These are phyloP conservation scores for Tetraodon nigroviridis DNA, from an alignment of 2,113 vertebrate species.

Conservation along the genomic window DNA sequence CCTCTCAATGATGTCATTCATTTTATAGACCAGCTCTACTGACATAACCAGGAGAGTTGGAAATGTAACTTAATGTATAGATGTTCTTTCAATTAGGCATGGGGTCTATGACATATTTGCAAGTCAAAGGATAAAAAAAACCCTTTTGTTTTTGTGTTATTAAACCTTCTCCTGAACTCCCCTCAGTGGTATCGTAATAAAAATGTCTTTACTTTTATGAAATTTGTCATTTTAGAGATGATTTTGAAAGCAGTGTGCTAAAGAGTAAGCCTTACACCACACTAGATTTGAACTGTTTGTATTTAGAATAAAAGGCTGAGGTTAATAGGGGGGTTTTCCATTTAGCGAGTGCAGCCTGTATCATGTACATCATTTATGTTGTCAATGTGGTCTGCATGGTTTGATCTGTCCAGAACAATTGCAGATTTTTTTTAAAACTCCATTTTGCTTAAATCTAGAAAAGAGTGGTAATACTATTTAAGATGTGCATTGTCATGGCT, in stretches of 20 bases:
- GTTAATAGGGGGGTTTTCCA: background rate
- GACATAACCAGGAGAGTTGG: slow-evolving; percentile 14
- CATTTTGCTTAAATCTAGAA: too few relatives aligned
- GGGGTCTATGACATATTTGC: slow-evolving; percentile 6
- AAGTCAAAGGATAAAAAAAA: slow-evolving; percentile 8
- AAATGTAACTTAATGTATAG: slow-evolving; percentile 6
- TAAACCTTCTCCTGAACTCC: slow-evolving; percentile 19
- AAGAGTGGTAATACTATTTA: background rate
- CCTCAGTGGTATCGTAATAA: slow-evolving; percentile 15
- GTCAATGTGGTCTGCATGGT: too few relatives aligned
- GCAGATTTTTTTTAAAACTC: too few relatives aligned
- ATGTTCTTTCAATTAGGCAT: slow-evolving; percentile 15
- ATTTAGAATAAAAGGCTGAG: background rate
- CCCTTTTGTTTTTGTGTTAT: slow-evolving; percentile 12
- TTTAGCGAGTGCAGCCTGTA: slow-evolving; percentile 1
- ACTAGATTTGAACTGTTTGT: slow-evolving; percentile 6
- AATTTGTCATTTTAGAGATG: slow-evolving; percentile 25
- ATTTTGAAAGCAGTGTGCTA: slow-evolving; percentile 5
- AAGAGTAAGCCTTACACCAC: slow-evolving; percentile 7
- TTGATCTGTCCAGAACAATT: too few relatives aligned
- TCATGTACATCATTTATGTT: too few relatives aligned
- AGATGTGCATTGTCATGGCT: background rate
- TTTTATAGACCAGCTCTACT: slow-evolving; percentile 26
- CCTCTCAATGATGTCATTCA: slow-evolving; percentile 1
- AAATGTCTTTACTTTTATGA: slow-evolving; percentile 39